These are phyloP conservation scores for Tribolium castaneum DNA, from an alignment of 1,140 invertebrate genomes.

Conservation along the genomic window DNA sequence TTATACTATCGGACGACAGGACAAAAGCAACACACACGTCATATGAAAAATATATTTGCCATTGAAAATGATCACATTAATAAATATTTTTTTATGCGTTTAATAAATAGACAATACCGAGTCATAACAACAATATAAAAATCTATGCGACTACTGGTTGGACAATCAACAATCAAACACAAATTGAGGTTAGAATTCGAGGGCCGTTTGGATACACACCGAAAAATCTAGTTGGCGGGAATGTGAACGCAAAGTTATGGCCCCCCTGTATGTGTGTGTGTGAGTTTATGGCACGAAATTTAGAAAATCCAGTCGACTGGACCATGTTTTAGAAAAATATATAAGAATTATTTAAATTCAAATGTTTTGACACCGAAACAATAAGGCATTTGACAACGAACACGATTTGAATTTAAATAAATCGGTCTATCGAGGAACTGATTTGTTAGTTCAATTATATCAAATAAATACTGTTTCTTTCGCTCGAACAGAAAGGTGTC, in stretches of 20 bases:
- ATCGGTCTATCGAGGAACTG: background rate
- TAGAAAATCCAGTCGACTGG: background rate
- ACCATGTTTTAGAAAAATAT: background rate
- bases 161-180: conserved; percentile 20
- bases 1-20: too few species aligned
- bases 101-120: conserved; percentile 32
- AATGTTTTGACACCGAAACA: background rate
- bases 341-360: conserved; percentile 18
- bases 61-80: conserved; percentile 62
- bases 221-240: background rate
- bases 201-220: too few species aligned
- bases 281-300: background rate
- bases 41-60: conserved; percentile 63
- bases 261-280: background rate
- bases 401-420: conserved; percentile 26
- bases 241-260: background rate
- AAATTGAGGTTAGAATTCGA: background rate
- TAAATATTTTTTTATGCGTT: conserved; percentile 33
- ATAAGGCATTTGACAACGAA: conserved; percentile 27
- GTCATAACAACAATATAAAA: conserved; percentile 37
- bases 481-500: background rate
- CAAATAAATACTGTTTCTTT: background rate
- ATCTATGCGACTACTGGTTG: conserved; percentile 28
- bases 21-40: conserved; percentile 46
- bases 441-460: background rate